Evolutionary conservation across 1,140 invertebrate genomes (phyloP).

Genomic region (Whitmania pigra): DNA sequence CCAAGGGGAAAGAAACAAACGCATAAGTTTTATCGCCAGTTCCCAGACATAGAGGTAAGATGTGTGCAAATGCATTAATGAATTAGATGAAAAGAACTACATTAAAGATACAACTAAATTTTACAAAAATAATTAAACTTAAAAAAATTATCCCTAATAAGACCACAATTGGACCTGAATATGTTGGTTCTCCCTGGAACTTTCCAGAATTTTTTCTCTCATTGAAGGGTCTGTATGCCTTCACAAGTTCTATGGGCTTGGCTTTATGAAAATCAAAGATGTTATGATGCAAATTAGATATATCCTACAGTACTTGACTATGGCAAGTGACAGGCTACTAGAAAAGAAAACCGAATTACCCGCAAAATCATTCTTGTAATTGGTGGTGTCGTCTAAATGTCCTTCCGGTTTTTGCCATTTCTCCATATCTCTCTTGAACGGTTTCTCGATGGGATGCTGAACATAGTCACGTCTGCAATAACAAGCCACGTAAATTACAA

Average conservation of each 20-base stretch:
- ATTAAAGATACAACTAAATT: no score
- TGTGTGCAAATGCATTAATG: no score
- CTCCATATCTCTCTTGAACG: slow-evolving; percentile 32
- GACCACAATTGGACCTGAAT: slow-evolving; percentile 31
- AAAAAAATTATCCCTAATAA: background rate
- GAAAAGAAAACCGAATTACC: slow-evolving; percentile 29
- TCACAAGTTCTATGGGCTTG: slow-evolving; percentile 33
- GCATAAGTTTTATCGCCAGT: no score
- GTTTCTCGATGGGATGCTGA: slow-evolving; percentile 33
- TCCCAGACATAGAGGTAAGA: no score
- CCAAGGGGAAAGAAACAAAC: no score
- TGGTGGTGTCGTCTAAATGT: slow-evolving; percentile 37
- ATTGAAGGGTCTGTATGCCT: slow-evolving; percentile 34
- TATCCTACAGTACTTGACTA: background rate
- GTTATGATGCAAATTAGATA: background rate
- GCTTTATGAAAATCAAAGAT: slow-evolving; percentile 28
- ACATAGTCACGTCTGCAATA: slow-evolving; percentile 39
- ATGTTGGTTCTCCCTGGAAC: slow-evolving; percentile 44
- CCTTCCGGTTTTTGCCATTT: slow-evolving; percentile 36
- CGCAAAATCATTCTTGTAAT: slow-evolving; percentile 41
- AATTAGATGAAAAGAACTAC: no score
- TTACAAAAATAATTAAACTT: background rate
- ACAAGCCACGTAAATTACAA: background rate
- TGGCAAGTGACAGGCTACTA: background rate
- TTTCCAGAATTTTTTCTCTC: slow-evolving; percentile 30